Base-by-base conservation (phyloP, 2,113 vertebrate species). In the Phalacrocorax pelagicus region DNA sequence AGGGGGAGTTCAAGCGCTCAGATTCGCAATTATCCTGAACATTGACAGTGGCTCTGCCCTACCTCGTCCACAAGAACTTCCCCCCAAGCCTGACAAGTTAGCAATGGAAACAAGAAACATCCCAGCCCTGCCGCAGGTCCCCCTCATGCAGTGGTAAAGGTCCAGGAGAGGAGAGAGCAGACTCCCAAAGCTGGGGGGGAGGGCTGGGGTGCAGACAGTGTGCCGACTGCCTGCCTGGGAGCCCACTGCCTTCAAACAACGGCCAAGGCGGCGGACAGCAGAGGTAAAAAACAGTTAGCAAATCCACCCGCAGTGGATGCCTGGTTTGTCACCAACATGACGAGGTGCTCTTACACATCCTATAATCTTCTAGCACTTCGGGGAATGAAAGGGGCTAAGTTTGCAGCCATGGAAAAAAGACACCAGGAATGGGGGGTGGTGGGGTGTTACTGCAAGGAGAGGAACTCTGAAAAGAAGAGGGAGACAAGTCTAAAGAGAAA, bases 141-240 rank as follows among this genome's bases (percentile, higher is more conserved):
- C 42, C 18, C 34, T 63, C 34, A 6, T 1, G 1, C 42, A 44
- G 61, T 2, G 0, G 34, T 17, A 19, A 91, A 62, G 15, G n/a
- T 24, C 16, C 59, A 34, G 47, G 54, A 22, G n/a, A n/a, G 61
- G 14, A 78, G 32, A 54, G 26, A 55, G 15, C 18, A 19, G 71
- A 24, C 29, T 74, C 44, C 69, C 70, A 24, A 34, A 17, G 62
- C 38, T 2, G 0, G 34, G 46, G 26, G 26, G 36, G 57, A 78
- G 44, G 29, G 38, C 29, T 21, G 38, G 27, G 16, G 9, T 7
- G 38, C 1, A 0, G 30, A 24, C 2, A 1, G n/a, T 9, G 0
- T 29, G 22, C 24, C 6, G 2, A 9, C 38, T 36, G 52, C 47
- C 27, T 4, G 1, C 16, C 63, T 24, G 26, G 51, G 18, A 65